These are phyloP conservation scores for Melinopterus prodromus DNA, from an alignment of 2,888 invertebrate species.

Conservation along the genomic window DNA sequence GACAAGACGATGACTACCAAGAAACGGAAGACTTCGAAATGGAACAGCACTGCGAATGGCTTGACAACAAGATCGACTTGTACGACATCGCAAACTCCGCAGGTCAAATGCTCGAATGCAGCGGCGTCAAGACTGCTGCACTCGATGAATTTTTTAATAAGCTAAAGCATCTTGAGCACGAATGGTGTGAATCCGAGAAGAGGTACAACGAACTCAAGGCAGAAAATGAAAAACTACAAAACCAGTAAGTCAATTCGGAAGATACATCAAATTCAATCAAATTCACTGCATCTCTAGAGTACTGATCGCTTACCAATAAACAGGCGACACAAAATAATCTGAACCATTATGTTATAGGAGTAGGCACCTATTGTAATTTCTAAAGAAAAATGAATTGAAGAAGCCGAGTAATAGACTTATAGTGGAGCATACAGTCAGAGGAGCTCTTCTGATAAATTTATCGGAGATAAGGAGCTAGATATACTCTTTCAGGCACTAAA, in stretches of 20 bases:
- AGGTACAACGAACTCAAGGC: constrained; percentile 45
- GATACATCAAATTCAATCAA: background rate
- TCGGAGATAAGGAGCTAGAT: too few relatives aligned
- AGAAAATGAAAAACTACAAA: constrained; percentile 48
- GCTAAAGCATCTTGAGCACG: constrained; percentile 45
- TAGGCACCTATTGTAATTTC: too few relatives aligned
- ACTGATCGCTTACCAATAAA: background rate
- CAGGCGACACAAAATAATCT: too few relatives aligned
- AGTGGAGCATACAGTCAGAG: too few relatives aligned
- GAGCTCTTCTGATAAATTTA: too few relatives aligned
- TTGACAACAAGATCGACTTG: constrained; percentile 34
- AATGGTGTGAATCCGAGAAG: constrained; percentile 45
- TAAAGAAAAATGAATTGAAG: too few relatives aligned
- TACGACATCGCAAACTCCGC: constrained; percentile 32
- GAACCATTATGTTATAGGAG: too few relatives aligned
- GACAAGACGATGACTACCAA: constrained; percentile 14
- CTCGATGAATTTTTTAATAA: constrained; percentile 41
- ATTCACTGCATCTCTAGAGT: background rate
- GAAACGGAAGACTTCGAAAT: background rate
- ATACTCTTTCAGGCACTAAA: too few relatives aligned
- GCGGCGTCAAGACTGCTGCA: constrained; percentile 29
- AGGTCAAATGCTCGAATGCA: constrained; percentile 29
- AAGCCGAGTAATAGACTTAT: too few relatives aligned
- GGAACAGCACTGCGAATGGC: constrained; percentile 32
- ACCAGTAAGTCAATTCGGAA: constrained; percentile 41